Conservation (phyloP, 2,797 vertebrate genomes). For the Psittacula derbiana region DNA sequence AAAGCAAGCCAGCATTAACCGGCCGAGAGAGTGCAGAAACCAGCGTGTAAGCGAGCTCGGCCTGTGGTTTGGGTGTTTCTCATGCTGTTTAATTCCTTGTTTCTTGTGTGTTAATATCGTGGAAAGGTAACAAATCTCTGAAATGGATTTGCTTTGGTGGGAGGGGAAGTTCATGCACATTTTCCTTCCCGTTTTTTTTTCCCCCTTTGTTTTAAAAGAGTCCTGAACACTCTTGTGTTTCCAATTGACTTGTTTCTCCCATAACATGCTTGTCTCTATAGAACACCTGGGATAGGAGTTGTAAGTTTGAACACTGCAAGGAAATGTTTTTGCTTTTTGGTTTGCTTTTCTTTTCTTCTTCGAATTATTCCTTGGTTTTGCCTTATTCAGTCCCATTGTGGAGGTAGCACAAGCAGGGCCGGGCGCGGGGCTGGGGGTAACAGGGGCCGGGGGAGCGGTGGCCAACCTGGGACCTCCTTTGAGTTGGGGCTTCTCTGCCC, state of each 20-base stretch:
- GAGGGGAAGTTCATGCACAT: constrained; percentile 26
- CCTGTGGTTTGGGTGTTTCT: constrained; percentile 39
- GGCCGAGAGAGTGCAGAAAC: background rate
- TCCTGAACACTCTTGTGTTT: constrained; percentile 55
- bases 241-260: constrained; percentile 68
- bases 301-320: constrained; percentile 59
- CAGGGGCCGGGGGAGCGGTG: background rate
- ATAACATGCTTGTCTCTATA: constrained; percentile 65
- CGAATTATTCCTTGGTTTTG: constrained; percentile 4
- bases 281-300: constrained; percentile 60
- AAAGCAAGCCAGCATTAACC: background rate
- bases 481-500: background rate
- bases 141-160: constrained; percentile 13
- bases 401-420: constrained; percentile 17
- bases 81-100: constrained; percentile 56
- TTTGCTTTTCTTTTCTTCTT: constrained; percentile 44
- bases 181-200: constrained; percentile 11
- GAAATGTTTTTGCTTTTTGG: constrained; percentile 36
- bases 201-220: constrained; percentile 26
- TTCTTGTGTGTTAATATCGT: constrained; percentile 52
- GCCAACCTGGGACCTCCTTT: background rate
- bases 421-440: constrained; percentile 8
- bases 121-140: constrained; percentile 34
- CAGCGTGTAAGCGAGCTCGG: background rate
- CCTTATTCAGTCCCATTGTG: background rate